A percentile compares a stretch with the other conserved stretches of the same genome.
Conservation (phyloP, 2,888 invertebrate genomes). For the Therioaphis trifolii region DNA sequence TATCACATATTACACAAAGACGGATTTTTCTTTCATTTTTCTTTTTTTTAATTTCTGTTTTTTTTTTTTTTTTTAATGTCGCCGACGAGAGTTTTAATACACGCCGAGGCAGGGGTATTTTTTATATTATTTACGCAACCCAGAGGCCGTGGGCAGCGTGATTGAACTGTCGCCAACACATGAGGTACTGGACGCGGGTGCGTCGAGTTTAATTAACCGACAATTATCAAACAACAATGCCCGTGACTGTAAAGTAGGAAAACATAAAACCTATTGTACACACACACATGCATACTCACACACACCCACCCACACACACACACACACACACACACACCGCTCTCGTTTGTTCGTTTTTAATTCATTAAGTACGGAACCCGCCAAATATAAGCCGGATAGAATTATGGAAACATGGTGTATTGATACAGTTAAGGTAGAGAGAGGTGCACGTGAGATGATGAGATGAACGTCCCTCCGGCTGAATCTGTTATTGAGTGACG, state of each 20-base stretch:
- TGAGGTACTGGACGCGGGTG: not conserved
- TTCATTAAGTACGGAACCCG: constrained; percentile 4
- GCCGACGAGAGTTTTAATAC: not conserved
- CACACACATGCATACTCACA: no score
- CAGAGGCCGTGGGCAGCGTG: not conserved
- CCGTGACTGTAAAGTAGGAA: constrained; percentile 8
- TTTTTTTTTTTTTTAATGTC: not conserved
- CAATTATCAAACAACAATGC: constrained; percentile 51
- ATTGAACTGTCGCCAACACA: constrained; percentile 52
- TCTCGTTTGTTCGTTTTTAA: constrained; percentile 41
- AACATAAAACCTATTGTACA: constrained; percentile 31
- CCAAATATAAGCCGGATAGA: not conserved
- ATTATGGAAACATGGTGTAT: no score
- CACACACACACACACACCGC: no score
- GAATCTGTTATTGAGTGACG: constrained; percentile 6
- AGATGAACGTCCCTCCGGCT: not conserved
- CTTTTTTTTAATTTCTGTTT: not conserved
- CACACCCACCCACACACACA: no score
- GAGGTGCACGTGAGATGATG: not conserved
- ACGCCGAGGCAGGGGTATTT: not conserved
- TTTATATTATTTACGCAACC: not conserved
- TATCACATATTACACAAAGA: not conserved
- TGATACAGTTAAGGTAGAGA: not conserved
- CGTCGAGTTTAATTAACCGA: constrained; percentile 44
- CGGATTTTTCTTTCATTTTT: not conserved